Evolutionary conservation across 2,888 invertebrate genomes (phyloP).

Genomic region (Pantelozetes paolii): DNA sequence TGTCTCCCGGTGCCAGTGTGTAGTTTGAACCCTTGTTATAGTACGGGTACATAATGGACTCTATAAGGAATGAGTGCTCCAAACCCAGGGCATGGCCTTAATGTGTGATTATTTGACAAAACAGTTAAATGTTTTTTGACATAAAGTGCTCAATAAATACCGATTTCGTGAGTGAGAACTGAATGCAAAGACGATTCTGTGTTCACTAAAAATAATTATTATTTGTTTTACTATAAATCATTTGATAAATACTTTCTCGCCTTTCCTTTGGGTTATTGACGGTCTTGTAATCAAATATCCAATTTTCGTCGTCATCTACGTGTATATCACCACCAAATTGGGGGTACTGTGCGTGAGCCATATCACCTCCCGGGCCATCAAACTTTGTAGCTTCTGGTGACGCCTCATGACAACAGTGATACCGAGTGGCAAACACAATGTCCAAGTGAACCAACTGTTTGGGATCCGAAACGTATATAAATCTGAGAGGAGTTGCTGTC

Average conservation of each 20-base stretch:
- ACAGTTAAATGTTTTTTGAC: background rate
- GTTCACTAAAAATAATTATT: background rate
- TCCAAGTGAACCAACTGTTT: background rate
- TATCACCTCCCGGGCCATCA: background rate
- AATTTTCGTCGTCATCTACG: background rate
- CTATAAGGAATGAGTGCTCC: background rate
- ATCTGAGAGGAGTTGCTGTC: background rate
- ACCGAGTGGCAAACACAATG: background rate
- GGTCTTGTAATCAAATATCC: background rate
- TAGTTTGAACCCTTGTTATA: background rate
- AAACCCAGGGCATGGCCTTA: constrained; percentile 24
- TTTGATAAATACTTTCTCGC: background rate
- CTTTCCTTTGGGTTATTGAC: background rate
- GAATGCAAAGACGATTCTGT: background rate
- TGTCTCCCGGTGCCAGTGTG: background rate
- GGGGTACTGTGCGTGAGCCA: background rate
- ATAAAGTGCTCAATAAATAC: background rate
- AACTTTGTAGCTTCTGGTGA: background rate
- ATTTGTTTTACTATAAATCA: background rate
- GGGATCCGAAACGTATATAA: background rate
- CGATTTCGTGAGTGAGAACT: background rate
- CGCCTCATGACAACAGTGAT: background rate
- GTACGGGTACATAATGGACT: background rate
- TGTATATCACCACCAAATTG: background rate
- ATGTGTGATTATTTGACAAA: background rate